Percentiles rank a stretch among this genome's conserved stretches.
phyloP scores from a whole-genome alignment of 2,888 invertebrate genomes.

The Osmoderma eremita region DNA sequence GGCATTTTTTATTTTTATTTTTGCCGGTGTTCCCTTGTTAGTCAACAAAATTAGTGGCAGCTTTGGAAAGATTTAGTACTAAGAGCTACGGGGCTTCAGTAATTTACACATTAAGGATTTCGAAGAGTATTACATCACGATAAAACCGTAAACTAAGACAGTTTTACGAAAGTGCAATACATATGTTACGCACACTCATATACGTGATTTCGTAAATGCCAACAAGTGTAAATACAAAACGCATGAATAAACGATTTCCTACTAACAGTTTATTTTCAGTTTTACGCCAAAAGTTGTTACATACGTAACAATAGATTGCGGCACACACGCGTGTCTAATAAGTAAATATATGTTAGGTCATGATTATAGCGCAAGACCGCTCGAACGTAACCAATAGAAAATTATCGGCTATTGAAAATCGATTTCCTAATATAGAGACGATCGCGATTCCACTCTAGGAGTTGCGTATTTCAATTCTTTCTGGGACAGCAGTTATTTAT shows the following conservation, averaged over 20 bases:
- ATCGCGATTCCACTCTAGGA: conserved; percentile 4
- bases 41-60: too few species aligned
- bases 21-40: too few species aligned
- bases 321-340: conserved; percentile 6
- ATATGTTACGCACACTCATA: background rate
- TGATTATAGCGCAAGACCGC: background rate
- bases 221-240: conserved; percentile 9
- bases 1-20: too few species aligned
- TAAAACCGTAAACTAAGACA: too few species aligned
- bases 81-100: too few species aligned
- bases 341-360: conserved; percentile 17
- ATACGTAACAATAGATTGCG: conserved; percentile 7
- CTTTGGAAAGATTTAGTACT: too few species aligned
- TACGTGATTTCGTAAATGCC: conserved; percentile 26
- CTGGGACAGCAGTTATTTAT: conserved; percentile 6
- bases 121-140: too few species aligned
- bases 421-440: conserved; percentile 18
- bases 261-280: conserved; percentile 15
- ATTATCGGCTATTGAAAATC: conserved; percentile 28
- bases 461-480: conserved; percentile 10
- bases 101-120: too few species aligned
- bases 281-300: background rate
- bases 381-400: conserved; percentile 17
- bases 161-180: too few species aligned
- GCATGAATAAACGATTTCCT: conserved; percentile 11